Evolutionary conservation across 2,888 invertebrate genomes (phyloP), one percentile per base, ranked within the genome.

Genomic region (Parasteatoda lunata): DNA sequence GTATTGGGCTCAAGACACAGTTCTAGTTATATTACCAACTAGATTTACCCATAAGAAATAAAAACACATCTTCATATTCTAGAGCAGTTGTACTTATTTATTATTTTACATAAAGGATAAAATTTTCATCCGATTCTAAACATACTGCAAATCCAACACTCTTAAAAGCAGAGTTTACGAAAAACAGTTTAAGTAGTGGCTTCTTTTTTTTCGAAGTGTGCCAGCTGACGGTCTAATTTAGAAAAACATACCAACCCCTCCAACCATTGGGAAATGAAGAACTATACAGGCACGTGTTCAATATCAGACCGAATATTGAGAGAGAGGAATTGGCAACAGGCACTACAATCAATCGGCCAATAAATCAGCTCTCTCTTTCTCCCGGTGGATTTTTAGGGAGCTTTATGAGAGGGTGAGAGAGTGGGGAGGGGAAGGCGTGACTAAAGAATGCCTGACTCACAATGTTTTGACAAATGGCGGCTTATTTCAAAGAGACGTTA

Each of bases 291-390:
- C 81, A 81, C 75, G 81, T 81, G 81, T 68, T 81, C 75, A 52
- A 49, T 48, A 69, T 81, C 81, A 69, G 49, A 68, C 52, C 47
- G 45, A 75, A 66, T 68, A 75, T 49, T 69, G 8, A 48, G 52
- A 75, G 68, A 81, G 11, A n/a, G 69, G 81, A 69, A 69, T 75
- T 81, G 81, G 81, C 81, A 81, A 81, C 75, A 81, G 81, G 81
- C 81, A n/a, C 75, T 81, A 75, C 81, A 81, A 81, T 81, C 81
- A 81, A 81, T 81, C 73, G 81, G 72, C 81, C 81, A 81, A 81
- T 81, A 75, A 75, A 81, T 81, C 81, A 81, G 75, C 47, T 68
- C 75, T 59, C 15, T 47, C 75, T 4, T 54, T 47, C 66, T 54
- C 75, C 30, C 15, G 13, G 51, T 65, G 48, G 15, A 3, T 54